Evolutionary conservation across 2,113 vertebrate species (phyloP).

Genomic region (Equus przewalskii): DNA sequence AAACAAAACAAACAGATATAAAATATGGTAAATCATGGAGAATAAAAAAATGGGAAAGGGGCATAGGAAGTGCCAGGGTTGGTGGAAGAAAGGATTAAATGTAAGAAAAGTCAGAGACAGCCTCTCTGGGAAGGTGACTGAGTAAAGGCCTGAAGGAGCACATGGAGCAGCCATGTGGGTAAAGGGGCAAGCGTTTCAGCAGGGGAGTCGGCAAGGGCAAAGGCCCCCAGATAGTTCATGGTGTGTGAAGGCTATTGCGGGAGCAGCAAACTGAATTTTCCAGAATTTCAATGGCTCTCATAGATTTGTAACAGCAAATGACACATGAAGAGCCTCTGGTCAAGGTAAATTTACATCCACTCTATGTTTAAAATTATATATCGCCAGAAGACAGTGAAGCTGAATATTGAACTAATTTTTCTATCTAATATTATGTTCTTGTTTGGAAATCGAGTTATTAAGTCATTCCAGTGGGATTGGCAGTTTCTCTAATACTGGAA

Average conservation of each 20-base stretch:
- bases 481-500: conserved; percentile 3
- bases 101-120: neutral
- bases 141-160: neutral
- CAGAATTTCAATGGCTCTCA: neutral
- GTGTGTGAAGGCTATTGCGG: neutral
- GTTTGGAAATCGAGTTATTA: neutral
- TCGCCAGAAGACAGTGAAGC: neutral
- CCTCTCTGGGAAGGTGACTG: neutral
- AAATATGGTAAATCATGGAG: neutral
- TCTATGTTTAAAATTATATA: conserved; percentile 1
- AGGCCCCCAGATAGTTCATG: neutral
- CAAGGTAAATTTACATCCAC: neutral
- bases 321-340: neutral
- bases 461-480: neutral
- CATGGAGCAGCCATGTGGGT: neutral
- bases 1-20: neutral
- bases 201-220: neutral
- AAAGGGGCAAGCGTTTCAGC: neutral
- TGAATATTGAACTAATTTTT: conserved; percentile 27
- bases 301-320: neutral
- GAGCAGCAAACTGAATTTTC: neutral
- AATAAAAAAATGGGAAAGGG: neutral
- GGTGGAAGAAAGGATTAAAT: neutral
- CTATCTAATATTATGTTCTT: neutral
- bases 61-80: neutral